Evolutionary conservation across 2,113 vertebrate genomes (phyloP).

Genomic region (Pituophis catenifer): DNA sequence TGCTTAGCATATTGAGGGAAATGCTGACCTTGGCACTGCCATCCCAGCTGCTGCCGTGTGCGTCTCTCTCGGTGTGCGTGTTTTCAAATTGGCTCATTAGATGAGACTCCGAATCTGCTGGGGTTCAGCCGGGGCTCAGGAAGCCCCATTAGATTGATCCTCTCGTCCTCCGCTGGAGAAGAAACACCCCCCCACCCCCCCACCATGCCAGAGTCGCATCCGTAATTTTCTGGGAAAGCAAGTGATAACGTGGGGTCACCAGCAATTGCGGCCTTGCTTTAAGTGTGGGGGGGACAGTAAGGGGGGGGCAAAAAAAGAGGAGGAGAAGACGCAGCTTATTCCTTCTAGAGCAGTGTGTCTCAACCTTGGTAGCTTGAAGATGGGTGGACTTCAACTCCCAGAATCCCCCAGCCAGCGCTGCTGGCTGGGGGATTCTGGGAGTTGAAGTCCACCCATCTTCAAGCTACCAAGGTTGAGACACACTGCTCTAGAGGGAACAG

Average conservation of each 20-base stretch:
- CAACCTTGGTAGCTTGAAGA: too few species aligned
- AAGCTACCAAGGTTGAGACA: too few species aligned
- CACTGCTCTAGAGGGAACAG: too few species aligned
- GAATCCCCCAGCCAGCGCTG: too few species aligned
- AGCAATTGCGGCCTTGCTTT: background rate
- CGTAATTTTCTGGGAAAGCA: slow-evolving; percentile 5
- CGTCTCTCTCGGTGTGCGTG: background rate
- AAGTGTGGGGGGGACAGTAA: background rate
- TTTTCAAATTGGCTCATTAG: slow-evolving; percentile 33
- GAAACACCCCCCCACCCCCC: rapidly evolving
- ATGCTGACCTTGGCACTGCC: background rate
- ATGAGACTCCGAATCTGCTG: background rate
- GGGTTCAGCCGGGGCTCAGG: background rate
- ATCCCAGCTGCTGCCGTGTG: background rate
- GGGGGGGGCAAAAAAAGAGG: rapidly evolving
- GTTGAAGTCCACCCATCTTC: too few species aligned
- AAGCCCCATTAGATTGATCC: background rate
- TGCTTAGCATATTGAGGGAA: background rate
- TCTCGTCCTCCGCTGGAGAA: rapidly evolving
- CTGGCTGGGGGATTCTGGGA: too few species aligned
- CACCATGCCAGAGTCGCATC: rapidly evolving
- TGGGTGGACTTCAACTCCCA: too few species aligned
- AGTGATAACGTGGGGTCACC: background rate
- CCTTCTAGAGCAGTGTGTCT: background rate
- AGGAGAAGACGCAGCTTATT: background rate